Percentiles rank a stretch among this genome's conserved stretches.
Conservation (phyloP, 2,888 invertebrate species). For the Lissocephala sabroskyi region DNA sequence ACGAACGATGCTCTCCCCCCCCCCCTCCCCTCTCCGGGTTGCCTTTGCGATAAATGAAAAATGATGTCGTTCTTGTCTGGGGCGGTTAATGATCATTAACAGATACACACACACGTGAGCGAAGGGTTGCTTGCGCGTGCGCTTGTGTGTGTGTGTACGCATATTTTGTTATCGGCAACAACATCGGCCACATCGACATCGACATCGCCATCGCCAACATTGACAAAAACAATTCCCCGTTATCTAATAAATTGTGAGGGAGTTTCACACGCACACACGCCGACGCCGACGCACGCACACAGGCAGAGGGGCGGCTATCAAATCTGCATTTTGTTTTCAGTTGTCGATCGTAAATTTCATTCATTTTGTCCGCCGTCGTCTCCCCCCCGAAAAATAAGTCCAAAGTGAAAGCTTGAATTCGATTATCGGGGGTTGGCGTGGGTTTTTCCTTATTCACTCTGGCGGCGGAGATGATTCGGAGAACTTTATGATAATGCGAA, state of each 20-base stretch:
- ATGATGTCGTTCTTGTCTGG: conserved; percentile 35
- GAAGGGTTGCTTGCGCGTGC: conserved; percentile 6
- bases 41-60: conserved; percentile 28
- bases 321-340: conserved; percentile 44
- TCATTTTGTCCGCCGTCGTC: conserved; percentile 30
- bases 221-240: conserved; percentile 42
- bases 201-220: too few species aligned
- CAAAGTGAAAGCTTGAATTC: conserved; percentile 46
- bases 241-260: conserved; percentile 61
- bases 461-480: conserved; percentile 10
- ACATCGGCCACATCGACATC: conserved; percentile 47
- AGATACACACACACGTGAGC: conserved; percentile 25
- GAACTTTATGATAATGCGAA: conserved; percentile 49
- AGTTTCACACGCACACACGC: conserved; percentile 22
- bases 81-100: conserved; percentile 40
- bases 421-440: conserved; percentile 36
- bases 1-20: background rate
- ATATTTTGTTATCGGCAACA: conserved; percentile 45
- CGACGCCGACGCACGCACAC: background rate
- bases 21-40: too few species aligned
- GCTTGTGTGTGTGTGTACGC: conserved; percentile 2
- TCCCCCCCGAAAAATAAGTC: conserved; percentile 41
- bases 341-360: conserved; percentile 41
- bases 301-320: too few species aligned
- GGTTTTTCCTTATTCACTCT: conserved; percentile 47